Percentiles rank a stretch among this genome's conserved stretches.
These are phyloP conservation scores for Tetraneura akinire DNA, from an alignment of 1,140 invertebrate species.

Conservation along the genomic window DNA sequence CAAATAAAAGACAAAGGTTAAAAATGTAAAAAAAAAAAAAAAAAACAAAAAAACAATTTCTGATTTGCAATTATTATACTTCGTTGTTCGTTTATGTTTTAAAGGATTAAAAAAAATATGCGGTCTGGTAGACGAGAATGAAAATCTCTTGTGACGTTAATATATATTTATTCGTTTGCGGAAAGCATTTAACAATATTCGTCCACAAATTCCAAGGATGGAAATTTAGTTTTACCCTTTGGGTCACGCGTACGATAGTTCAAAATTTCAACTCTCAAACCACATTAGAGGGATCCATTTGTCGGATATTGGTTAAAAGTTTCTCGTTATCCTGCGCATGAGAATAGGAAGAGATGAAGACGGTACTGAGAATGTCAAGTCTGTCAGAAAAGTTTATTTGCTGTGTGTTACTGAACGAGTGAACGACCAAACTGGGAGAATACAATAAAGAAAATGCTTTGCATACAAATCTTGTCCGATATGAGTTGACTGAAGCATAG, in stretches of 20 bases:
- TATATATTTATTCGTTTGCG: no score
- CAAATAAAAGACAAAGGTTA: no score
- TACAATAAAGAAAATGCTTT: slow-evolving; percentile 25
- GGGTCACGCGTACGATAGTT: background rate
- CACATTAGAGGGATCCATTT: slow-evolving; percentile 13
- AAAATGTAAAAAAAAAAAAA: no score
- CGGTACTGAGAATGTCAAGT: background rate
- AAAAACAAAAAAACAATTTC: no score
- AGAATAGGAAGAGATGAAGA: background rate
- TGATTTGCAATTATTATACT: no score
- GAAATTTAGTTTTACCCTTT: background rate
- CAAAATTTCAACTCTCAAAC: background rate
- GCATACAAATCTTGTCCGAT: slow-evolving; percentile 19
- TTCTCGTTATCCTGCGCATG: background rate
- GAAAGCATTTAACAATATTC: background rate
- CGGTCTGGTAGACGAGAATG: no score
- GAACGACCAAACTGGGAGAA: background rate
- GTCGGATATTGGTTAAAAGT: slow-evolving; percentile 33
- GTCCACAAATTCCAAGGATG: background rate
- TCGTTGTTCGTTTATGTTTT: no score
- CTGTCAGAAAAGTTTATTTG: slow-evolving; percentile 33
- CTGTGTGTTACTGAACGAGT: background rate
- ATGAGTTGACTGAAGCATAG: background rate
- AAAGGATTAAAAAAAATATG: no score
- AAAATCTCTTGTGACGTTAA: no score